These are phyloP conservation scores for Thera obeliscata DNA, from an alignment of 2,888 invertebrate species.

Conservation along the genomic window DNA sequence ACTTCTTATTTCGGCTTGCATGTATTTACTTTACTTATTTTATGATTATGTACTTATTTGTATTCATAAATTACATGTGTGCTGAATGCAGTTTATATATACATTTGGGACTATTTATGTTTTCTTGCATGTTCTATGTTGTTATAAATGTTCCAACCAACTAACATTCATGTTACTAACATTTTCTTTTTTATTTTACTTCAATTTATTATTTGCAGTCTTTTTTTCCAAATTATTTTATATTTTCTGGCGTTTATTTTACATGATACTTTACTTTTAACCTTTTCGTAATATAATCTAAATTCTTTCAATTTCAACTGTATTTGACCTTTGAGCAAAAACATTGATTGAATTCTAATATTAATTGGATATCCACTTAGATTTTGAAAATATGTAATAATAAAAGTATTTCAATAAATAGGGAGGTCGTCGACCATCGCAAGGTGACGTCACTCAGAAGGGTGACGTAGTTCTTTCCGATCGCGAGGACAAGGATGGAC, in stretches of 20 bases:
- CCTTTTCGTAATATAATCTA: neutral
- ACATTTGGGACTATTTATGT: constrained; percentile 2
- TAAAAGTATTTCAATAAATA: neutral
- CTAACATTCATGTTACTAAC: constrained; percentile 21
- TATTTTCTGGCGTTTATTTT: constrained; percentile 3
- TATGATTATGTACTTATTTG: constrained; percentile 5
- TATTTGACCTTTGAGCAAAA: neutral
- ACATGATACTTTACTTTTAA: constrained; percentile 3
- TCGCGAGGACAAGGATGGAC: constrained; percentile 53
- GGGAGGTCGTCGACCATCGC: constrained; percentile 37
- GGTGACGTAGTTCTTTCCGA: constrained; percentile 47
- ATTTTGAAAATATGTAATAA: neutral
- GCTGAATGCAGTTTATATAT: neutral
- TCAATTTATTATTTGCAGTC: constrained; percentile 10
- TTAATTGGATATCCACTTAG: neutral
- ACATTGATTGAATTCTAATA: neutral
- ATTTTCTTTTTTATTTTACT: neutral
- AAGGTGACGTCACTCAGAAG: constrained; percentile 42
- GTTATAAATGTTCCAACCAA: constrained; percentile 12
- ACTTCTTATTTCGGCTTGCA: constrained; percentile 14
- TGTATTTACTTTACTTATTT: neutral
- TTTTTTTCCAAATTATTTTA: neutral
- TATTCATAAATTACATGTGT: neutral
- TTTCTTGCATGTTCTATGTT: constrained; percentile 11
- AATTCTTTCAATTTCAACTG: neutral